Percentiles rank a stretch among this genome's conserved stretches.
Evolutionary conservation across 2,797 vertebrate species (phyloP).

Genomic region (Psittacula derbiana): DNA sequence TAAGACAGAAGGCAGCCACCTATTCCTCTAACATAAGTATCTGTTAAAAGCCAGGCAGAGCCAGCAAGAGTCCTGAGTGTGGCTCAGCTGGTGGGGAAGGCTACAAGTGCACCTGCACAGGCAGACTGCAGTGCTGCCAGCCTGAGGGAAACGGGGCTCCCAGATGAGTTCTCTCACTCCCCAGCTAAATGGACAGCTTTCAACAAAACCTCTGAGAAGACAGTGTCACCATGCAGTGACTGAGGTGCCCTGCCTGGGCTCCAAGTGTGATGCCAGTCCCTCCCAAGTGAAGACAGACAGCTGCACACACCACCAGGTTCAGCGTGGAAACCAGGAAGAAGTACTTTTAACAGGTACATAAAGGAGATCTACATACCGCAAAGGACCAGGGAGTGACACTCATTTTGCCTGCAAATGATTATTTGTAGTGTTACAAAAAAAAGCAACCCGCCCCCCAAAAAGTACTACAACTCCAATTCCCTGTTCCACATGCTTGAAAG

Average conservation of each 20-base stretch:
- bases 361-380: neutral
- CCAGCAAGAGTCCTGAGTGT: neutral
- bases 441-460: accelerated
- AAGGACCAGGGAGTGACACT: neutral
- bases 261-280: neutral
- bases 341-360: neutral
- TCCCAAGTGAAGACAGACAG: neutral
- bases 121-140: neutral
- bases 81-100: neutral
- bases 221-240: neutral
- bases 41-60: neutral
- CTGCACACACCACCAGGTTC: neutral
- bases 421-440: neutral
- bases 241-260: neutral
- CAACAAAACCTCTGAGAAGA: neutral
- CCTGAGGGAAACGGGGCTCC: accelerated
- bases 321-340: neutral
- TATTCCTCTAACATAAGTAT: neutral
- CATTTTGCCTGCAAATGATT: neutral
- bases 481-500: neutral
- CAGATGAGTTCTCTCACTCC: neutral
- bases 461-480: neutral
- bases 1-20: neutral
- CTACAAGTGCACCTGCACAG: neutral
- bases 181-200: neutral